Evolutionary conservation across 2,113 vertebrate species (phyloP).

Genomic region (Glaucidium brasilianum): DNA sequence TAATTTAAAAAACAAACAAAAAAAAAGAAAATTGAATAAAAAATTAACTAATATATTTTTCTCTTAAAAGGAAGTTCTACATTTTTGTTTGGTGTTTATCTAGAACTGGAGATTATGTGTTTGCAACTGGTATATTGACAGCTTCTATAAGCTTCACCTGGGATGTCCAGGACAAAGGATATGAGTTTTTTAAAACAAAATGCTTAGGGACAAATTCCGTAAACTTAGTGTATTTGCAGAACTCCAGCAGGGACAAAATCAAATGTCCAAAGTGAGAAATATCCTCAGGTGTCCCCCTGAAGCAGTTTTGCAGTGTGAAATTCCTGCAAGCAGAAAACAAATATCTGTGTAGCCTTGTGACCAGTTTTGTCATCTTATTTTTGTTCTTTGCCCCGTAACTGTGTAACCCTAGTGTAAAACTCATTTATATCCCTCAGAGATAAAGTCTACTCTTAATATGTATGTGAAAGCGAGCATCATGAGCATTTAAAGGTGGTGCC

Average conservation of each 20-base stretch:
- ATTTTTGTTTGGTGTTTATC: not conserved
- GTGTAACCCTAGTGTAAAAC: not conserved
- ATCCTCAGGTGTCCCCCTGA: fast-evolving
- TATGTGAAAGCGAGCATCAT: not conserved
- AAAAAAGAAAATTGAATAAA: not conserved
- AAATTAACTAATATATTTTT: not conserved
- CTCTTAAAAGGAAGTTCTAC: not conserved
- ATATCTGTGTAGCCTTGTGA: not conserved
- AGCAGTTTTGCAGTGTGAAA: not conserved
- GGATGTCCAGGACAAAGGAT: not conserved
- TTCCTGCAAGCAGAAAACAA: not conserved
- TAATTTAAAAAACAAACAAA: not conserved
- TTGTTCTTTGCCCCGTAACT: not conserved
- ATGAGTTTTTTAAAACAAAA: not conserved
- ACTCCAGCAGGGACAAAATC: not conserved
- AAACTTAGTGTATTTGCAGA: not conserved
- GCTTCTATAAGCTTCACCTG: not conserved
- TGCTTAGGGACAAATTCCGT: not conserved
- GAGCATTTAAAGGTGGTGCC: not conserved
- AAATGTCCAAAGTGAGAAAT: not conserved
- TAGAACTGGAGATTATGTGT: not conserved
- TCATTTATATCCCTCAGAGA: not conserved
- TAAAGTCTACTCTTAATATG: not conserved
- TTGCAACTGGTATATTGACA: not conserved
- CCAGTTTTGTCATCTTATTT: not conserved